A percentile compares a stretch with the other conserved stretches of the same genome.
Conservation (phyloP, 2,888 invertebrate genomes). For the Malthinus flaveolus region DNA sequence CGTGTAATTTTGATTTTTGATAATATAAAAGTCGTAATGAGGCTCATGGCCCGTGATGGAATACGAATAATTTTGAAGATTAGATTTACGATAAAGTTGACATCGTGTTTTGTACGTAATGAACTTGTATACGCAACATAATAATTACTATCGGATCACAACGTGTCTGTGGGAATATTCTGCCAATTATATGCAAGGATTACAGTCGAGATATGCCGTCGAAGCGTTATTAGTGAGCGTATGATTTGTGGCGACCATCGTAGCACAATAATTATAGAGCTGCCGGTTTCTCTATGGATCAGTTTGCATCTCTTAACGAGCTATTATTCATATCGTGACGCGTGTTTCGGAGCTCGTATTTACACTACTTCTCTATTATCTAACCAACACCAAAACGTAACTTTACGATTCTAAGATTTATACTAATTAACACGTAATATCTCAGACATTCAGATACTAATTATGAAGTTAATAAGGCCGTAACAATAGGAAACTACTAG, state of each 20-base stretch:
- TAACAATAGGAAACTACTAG: constrained; percentile 1
- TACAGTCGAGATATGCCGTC: constrained; percentile 16
- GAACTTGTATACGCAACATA: too few species aligned
- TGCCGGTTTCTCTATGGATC: constrained; percentile 28
- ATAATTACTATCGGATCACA: constrained; percentile 6
- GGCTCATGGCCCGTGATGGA: too few species aligned
- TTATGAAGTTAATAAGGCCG: constrained; percentile 24
- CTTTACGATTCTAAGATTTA: constrained; percentile 22
- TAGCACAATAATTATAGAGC: constrained; percentile 27
- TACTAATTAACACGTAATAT: constrained; percentile 24
- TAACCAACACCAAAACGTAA: constrained; percentile 3
- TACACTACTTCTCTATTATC: constrained; percentile 21
- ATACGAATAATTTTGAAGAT: too few species aligned
- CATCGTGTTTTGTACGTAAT: too few species aligned
- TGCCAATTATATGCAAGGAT: constrained; percentile 23
- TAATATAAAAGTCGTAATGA: too few species aligned
- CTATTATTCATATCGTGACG: constrained; percentile 37
- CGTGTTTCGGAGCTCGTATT: constrained; percentile 29
- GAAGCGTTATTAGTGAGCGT: constrained; percentile 27
- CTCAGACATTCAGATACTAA: constrained; percentile 22
- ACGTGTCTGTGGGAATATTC: constrained; percentile 14
- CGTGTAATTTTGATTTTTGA: too few species aligned
- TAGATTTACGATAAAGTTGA: too few species aligned
- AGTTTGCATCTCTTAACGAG: constrained; percentile 35
- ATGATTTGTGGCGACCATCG: constrained; percentile 29